Base-by-base conservation (phyloP, 2,113 vertebrate species). In the Campylomormyrus tamandua region DNA sequence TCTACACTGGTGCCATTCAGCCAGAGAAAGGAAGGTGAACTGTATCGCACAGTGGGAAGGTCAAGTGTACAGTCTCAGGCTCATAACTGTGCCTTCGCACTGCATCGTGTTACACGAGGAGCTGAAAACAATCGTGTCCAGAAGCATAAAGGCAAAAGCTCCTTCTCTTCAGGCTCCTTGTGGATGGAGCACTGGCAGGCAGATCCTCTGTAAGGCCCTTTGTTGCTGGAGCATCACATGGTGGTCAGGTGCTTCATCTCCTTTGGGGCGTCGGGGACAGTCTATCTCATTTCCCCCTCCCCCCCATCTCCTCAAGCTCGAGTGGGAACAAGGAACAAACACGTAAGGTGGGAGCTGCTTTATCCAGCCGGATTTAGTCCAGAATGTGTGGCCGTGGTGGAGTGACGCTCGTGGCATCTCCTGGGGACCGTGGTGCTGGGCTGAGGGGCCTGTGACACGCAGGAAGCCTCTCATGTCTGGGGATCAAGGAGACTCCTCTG, bases 161-260 rank as follows among this genome's bases (percentile, higher is more conserved):
- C 31, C n/a, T 83, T 74, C 48, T 85, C 49, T 49, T 52, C 31
- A 53, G 48, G 87, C 45, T 87, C 19, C 91, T 88, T 6, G 87
- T 88, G 91, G 92, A 83, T 83, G 86, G 88, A 48, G 91, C 80
- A 90, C 91, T 89, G 53, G 90, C 9, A 24, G 90, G 90, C 90
- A 92, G 90, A 89, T 92, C 91, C 90, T 87, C 70, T 19, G 87
- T 88, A 90, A 92, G 92, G 92, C 90, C 89, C 66, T 89, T 89
- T 90, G 93, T 94, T 92, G 50, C 89, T 70, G 88, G 86, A 91
- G 74, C 83, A 80, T 86, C 90, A 62, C 48, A 93, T 91, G 92
- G 50, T 42, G 90, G 24, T 90, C 91, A 92, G 87, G 42, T 48
- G 58, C 35, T 58, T 3, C 1, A 8, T 42, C 39, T 35, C 53